phyloP scores from a whole-genome alignment of 2,797 vertebrate genomes.

The Simalia tracyae region DNA sequence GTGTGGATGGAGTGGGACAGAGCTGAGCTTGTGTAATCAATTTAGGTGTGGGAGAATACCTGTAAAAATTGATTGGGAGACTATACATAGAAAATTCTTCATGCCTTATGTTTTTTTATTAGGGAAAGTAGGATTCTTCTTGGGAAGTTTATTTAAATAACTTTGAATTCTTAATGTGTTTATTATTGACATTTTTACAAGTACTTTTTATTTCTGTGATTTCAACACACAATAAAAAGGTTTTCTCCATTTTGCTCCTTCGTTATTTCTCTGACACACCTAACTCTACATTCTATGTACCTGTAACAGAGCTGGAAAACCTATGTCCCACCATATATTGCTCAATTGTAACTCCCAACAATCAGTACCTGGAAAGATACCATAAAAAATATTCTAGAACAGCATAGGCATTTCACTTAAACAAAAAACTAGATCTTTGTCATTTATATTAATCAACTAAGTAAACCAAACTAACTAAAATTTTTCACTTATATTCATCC shows the following conservation, averaged over 20 bases:
- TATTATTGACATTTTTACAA: conserved; percentile 37
- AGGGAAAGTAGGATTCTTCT: conserved; percentile 48
- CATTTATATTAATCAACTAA: neutral
- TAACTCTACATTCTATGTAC: neutral
- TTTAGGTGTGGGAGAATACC: conserved; percentile 40
- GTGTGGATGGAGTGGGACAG: conserved; percentile 4
- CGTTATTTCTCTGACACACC: neutral
- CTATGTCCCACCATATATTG: neutral
- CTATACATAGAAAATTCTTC: conserved; percentile 54
- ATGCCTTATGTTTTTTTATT: conserved; percentile 52
- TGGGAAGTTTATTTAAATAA: conserved; percentile 48
- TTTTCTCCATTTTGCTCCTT: neutral
- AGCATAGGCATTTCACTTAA: neutral
- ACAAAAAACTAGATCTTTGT: neutral
- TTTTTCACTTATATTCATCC: neutral
- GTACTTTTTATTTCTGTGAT: neutral
- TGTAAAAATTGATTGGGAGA: conserved; percentile 27
- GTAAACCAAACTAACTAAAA: no score
- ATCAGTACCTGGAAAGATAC: neutral
- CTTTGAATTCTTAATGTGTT: conserved; percentile 41
- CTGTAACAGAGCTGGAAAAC: neutral
- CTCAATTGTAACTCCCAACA: neutral
- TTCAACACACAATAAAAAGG: neutral
- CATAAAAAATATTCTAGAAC: neutral
- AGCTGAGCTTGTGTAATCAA: conserved; percentile 32